Evolutionary conservation across 2,888 invertebrate genomes (phyloP), one percentile per base, ranked within the genome.

Genomic region (Parelbella ahira): DNA sequence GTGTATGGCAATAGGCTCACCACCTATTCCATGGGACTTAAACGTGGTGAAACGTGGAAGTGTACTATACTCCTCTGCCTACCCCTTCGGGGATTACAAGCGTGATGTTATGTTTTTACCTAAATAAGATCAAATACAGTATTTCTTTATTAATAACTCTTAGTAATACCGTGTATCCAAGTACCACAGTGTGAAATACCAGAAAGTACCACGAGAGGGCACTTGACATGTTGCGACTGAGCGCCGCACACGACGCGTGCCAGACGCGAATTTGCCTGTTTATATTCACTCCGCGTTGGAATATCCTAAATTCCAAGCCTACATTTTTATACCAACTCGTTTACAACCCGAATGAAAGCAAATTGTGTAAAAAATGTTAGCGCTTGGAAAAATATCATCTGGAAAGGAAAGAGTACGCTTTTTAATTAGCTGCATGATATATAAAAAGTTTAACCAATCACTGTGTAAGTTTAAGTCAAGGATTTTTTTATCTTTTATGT

Each of bases 151-250:
- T n/a, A n/a, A n/a, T n/a, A n/a, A n/a, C n/a, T n/a, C n/a, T n/a
- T n/a, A n/a, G n/a, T n/a, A n/a, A n/a, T n/a, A n/a, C n/a, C n/a
- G n/a, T n/a, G n/a, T n/a, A n/a, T n/a, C n/a, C n/a, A n/a, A n/a
- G n/a, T n/a, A n/a, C n/a, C n/a, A n/a, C n/a, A 42, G 10, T 34
- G 2, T 19, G 34, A 10, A 20, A 11, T 3, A 10, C 21, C 27
- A 18, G 11, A 24, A 20, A 19, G 4, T 9, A 4, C 10, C 5
- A 11, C 8, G 28, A 20, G 23, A 24, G 24, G 7, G 21, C 44
- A 37, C 49, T 47, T 32, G 32, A 47, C 45, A 38, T 47, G 49
- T 51, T 37, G 32, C 49, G 28, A 25, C 34, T 18, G 25, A 39
- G 38, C 23, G 3, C 33, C 39, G 32, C 9, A 20, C 20, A 36